Percentiles rank a stretch among this genome's conserved stretches.
phyloP scores from a whole-genome alignment of 2,797 vertebrate genomes.

The Champsocephalus gunnari region DNA sequence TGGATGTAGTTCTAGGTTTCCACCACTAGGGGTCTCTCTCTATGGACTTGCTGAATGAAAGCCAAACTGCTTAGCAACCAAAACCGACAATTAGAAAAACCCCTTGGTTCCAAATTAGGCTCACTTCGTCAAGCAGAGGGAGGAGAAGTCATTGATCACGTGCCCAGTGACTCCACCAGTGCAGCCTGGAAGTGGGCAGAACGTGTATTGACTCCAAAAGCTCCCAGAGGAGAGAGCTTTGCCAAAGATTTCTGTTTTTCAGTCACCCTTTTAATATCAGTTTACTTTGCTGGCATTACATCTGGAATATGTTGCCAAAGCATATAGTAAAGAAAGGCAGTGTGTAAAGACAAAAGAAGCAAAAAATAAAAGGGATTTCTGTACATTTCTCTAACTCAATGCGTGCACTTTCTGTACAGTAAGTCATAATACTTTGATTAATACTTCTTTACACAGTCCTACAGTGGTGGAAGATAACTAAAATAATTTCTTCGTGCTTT shows the following conservation, averaged over 20 bases:
- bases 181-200: constrained; percentile 43
- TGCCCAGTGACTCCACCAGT: constrained; percentile 30
- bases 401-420: background rate
- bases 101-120: constrained; percentile 41
- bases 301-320: background rate
- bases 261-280: constrained; percentile 4
- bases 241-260: constrained; percentile 1
- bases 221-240: constrained; percentile 21
- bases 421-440: background rate
- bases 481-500: background rate
- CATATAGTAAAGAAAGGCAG: background rate
- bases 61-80: constrained; percentile 46
- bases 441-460: background rate
- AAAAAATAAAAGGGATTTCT: background rate
- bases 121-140: constrained; percentile 26
- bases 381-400: background rate
- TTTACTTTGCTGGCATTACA: background rate
- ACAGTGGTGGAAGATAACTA: background rate
- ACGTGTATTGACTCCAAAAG: constrained; percentile 53
- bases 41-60: constrained; percentile 54
- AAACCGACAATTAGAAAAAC: constrained; percentile 52
- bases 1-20: constrained; percentile 38
- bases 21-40: constrained; percentile 73
- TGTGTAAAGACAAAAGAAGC: background rate
- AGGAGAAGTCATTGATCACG: constrained; percentile 13